Evolutionary conservation across 2,888 invertebrate species (phyloP).

Genomic region (Dryomyza anilis): DNA sequence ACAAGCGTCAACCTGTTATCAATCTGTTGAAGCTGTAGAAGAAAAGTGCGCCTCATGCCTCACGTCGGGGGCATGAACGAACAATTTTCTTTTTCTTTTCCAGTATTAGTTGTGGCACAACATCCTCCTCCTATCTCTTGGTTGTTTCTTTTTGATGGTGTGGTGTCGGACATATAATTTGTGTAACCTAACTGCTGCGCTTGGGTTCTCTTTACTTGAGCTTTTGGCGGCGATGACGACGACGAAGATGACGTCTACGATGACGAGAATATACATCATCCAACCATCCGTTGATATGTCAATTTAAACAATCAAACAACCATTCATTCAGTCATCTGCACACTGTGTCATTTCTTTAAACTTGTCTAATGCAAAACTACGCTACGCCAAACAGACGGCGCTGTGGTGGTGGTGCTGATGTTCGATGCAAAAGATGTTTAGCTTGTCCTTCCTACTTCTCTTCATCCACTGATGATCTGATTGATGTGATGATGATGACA

Average conservation of each 20-base stretch:
- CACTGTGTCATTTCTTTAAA: not conserved
- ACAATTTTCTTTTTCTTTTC: slow-evolving; percentile 49
- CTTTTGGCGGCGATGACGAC: slow-evolving; percentile 20
- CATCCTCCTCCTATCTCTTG: slow-evolving; percentile 28
- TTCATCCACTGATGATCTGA: too few relatives aligned
- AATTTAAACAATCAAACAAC: not conserved
- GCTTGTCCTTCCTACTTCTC: too few relatives aligned
- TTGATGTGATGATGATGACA: too few relatives aligned
- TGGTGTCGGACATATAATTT: slow-evolving; percentile 16
- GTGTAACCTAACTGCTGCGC: slow-evolving; percentile 1
- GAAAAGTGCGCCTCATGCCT: slow-evolving; percentile 34
- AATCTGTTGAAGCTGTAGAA: too few relatives aligned
- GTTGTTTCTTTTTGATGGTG: slow-evolving; percentile 16
- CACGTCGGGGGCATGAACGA: slow-evolving; percentile 47
- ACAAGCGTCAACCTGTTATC: too few relatives aligned
- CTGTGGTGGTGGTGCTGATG: too few relatives aligned
- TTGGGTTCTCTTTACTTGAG: slow-evolving; percentile 10
- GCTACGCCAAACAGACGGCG: slow-evolving; percentile 6
- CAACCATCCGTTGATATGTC: too few relatives aligned
- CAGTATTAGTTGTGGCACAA: slow-evolving; percentile 48
- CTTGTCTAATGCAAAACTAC: not conserved
- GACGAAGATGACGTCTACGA: slow-evolving; percentile 23
- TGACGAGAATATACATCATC: too few relatives aligned
- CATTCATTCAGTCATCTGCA: not conserved
- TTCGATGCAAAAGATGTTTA: too few relatives aligned